phyloP scores from a whole-genome alignment of 2,888 invertebrate species.

The Drosophila diplacantha region DNA sequence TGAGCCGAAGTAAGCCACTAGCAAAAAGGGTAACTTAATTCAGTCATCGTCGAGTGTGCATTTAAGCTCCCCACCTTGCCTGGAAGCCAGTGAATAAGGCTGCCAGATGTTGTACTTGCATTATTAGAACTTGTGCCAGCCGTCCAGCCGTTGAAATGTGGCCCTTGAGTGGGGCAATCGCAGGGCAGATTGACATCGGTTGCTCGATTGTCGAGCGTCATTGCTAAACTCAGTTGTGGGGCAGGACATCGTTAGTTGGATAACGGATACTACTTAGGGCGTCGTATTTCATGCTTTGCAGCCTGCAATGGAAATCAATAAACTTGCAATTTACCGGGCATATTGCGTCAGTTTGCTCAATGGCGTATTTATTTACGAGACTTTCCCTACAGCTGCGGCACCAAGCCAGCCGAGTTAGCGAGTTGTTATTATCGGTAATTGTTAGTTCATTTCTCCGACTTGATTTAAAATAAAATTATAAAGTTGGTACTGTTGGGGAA shows the following conservation, averaged over 20 bases:
- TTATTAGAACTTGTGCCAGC: background rate
- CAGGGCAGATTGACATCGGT: slow-evolving; percentile 1
- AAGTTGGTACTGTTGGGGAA: slow-evolving; percentile 1
- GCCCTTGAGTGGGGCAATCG: slow-evolving; percentile 4
- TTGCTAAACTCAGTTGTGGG: slow-evolving; percentile 3
- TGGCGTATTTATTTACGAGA: slow-evolving; percentile 1
- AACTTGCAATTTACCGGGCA: slow-evolving; percentile 11
- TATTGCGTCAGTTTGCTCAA: slow-evolving; percentile 8
- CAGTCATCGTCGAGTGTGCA: background rate
- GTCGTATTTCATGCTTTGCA: background rate
- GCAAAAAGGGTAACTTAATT: background rate
- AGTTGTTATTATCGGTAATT: slow-evolving; percentile 6
- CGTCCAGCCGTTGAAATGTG: background rate
- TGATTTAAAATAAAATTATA: slow-evolving; percentile 3
- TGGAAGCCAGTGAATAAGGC: background rate
- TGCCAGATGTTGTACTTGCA: slow-evolving; percentile 7
- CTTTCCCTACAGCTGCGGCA: slow-evolving; percentile 9
- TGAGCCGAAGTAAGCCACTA: background rate
- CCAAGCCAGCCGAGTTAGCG: background rate
- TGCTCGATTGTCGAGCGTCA: background rate
- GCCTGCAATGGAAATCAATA: slow-evolving; percentile 5
- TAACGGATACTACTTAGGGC: slow-evolving; percentile 1
- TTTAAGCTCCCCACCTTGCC: slow-evolving; percentile 2
- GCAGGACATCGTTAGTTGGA: slow-evolving; percentile 6
- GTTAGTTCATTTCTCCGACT: slow-evolving; percentile 4